Evolutionary conservation across 2,797 vertebrate genomes (phyloP).

Genomic region (Pampus argenteus): DNA sequence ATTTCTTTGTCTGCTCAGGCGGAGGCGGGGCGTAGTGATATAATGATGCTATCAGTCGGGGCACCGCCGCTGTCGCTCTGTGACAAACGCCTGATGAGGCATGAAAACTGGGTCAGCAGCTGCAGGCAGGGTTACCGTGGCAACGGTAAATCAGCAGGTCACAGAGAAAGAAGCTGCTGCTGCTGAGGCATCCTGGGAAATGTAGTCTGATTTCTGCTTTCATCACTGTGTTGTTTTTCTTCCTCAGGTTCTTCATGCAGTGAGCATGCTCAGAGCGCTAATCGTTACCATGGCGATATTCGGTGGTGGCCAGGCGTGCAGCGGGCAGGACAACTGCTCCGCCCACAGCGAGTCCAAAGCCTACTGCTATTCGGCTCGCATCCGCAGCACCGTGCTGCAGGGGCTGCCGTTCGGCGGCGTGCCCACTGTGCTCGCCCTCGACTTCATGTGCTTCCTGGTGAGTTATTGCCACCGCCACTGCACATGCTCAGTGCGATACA

Average conservation of each 20-base stretch:
- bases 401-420: constrained; percentile 96
- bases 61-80: not conserved
- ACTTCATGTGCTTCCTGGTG: constrained; percentile 99
- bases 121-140: constrained; percentile 32
- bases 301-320: constrained; percentile 75
- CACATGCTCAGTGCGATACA: not conserved
- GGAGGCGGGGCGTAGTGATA: not conserved
- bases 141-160: constrained; percentile 54
- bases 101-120: constrained; percentile 59
- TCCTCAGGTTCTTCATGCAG: constrained; percentile 53
- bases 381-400: constrained; percentile 97
- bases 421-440: constrained; percentile 95
- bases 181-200: constrained; percentile 50
- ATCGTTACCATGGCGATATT: constrained; percentile 85
- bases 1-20: constrained; percentile 16
- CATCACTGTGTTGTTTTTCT: not conserved
- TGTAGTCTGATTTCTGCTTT: constrained; percentile 2
- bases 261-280: constrained; percentile 71
- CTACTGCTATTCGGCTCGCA: constrained; percentile 96
- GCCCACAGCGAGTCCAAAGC: constrained; percentile 86
- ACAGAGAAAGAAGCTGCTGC: not conserved
- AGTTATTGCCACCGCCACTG: constrained; percentile 58
- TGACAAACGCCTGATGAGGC: not conserved
- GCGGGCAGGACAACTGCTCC: constrained; percentile 78
- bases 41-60: constrained; percentile 13